Percentiles rank a stretch among this genome's conserved stretches.
Conservation (phyloP, 2,797 vertebrate species). For the Stomatorhinus walkeri region DNA sequence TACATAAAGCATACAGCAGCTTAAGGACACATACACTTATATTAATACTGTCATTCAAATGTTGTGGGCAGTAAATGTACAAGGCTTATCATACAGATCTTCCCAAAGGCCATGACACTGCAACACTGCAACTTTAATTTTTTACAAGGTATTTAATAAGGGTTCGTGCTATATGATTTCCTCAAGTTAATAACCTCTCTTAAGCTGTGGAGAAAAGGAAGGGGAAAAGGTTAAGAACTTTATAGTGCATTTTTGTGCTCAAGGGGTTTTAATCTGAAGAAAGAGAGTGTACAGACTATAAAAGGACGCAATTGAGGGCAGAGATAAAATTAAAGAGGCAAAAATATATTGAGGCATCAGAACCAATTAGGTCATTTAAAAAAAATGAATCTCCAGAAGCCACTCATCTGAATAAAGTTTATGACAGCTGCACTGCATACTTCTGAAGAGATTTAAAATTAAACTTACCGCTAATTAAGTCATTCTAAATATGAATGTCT, state of each 20-base stretch:
- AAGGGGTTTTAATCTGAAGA: constrained; percentile 29
- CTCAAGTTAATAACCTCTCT: constrained; percentile 10
- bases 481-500: constrained; percentile 16
- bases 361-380: constrained; percentile 36
- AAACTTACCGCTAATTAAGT: constrained; percentile 25
- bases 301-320: constrained; percentile 35
- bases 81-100: neutral
- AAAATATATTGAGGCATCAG: constrained; percentile 35
- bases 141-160: neutral
- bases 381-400: constrained; percentile 33
- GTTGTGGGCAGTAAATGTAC: neutral
- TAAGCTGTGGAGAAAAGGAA: neutral
- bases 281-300: constrained; percentile 31
- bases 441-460: constrained; percentile 15
- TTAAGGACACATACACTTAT: neutral
- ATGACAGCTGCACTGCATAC: constrained; percentile 22
- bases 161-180: neutral
- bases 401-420: constrained; percentile 29
- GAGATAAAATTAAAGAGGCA: constrained; percentile 30
- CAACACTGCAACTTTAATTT: neutral
- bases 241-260: constrained; percentile 28
- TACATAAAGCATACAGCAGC: neutral
- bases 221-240: constrained; percentile 29
- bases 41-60: neutral
- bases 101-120: neutral